phyloP scores from a whole-genome alignment of 2,888 invertebrate genomes.

The Drosophila nigricruria region DNA sequence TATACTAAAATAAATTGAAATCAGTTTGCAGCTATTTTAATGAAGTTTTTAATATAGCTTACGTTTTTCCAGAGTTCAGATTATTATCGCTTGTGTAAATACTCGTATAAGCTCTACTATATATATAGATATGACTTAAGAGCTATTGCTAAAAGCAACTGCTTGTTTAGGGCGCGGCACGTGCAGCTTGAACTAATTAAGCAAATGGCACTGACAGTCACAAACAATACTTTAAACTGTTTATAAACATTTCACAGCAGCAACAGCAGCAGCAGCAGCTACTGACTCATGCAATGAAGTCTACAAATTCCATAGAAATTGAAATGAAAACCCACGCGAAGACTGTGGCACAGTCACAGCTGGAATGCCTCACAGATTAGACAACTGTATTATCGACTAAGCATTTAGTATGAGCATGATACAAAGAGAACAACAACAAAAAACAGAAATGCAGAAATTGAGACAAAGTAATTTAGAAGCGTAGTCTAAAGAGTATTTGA shows the following conservation, averaged over 20 bases:
- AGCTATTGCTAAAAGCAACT: neutral
- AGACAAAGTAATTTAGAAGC: neutral
- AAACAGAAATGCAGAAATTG: neutral
- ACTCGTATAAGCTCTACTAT: neutral
- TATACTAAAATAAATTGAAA: conserved; percentile 5
- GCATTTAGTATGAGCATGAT: neutral
- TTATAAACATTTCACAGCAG: conserved; percentile 25
- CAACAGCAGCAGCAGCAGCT: conserved; percentile 18
- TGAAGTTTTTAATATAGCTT: neutral
- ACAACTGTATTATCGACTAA: conserved; percentile 4
- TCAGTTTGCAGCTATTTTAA: neutral
- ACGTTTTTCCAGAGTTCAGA: neutral
- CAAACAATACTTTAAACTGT: conserved; percentile 15
- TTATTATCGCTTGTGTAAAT: neutral
- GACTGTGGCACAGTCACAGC: conserved; percentile 16
- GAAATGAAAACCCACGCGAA: conserved; percentile 42
- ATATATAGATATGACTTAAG: conserved; percentile 19
- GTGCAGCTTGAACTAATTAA: conserved; percentile 64
- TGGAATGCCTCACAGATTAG: conserved; percentile 36
- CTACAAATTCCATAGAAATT: conserved; percentile 49
- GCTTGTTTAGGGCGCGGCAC: conserved; percentile 37
- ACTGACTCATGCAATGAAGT: conserved; percentile 58
- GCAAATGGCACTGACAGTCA: conserved; percentile 32
- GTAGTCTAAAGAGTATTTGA: neutral
- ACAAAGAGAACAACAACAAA: neutral